Percentiles rank a stretch among this genome's conserved stretches.
Conservation (phyloP, 2,797 vertebrate species). For the Gymnothorax javanicus region DNA sequence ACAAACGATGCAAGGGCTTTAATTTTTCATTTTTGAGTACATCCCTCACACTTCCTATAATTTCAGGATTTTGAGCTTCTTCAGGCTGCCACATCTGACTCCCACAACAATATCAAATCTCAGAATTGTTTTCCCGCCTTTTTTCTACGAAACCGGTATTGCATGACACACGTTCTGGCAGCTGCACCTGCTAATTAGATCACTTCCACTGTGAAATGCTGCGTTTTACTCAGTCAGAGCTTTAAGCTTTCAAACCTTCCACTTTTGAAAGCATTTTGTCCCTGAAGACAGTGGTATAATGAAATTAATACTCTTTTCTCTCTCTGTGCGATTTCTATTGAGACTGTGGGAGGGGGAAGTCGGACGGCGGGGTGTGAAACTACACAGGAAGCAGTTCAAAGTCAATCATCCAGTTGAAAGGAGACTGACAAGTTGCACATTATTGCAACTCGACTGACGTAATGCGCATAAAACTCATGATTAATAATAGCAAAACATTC, state of each 20-base stretch:
- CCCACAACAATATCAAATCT: not conserved
- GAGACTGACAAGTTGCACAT: not conserved
- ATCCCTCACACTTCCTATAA: not conserved
- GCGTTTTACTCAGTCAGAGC: not conserved
- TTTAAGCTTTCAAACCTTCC: slow-evolving; percentile 4
- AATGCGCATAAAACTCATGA: not conserved
- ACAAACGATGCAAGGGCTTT: not conserved
- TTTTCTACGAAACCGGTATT: not conserved
- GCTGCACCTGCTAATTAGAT: not conserved
- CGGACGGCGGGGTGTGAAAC: no score
- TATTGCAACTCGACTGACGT: not conserved
- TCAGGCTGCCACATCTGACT: not conserved
- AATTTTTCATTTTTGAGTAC: not conserved
- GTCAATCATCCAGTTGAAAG: not conserved
- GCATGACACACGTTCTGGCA: not conserved
- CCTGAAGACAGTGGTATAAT: not conserved
- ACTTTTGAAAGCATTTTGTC: not conserved
- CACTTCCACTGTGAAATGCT: not conserved
- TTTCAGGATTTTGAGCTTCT: not conserved
- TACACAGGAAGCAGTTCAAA: not conserved
- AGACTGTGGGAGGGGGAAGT: not conserved
- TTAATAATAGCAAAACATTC: not conserved
- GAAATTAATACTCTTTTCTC: not conserved
- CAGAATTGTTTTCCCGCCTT: not conserved
- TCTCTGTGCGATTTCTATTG: not conserved